Evolutionary conservation across 2,888 invertebrate genomes (phyloP), one percentile per base, ranked within the genome.

Genomic region (Athalia cordata): DNA sequence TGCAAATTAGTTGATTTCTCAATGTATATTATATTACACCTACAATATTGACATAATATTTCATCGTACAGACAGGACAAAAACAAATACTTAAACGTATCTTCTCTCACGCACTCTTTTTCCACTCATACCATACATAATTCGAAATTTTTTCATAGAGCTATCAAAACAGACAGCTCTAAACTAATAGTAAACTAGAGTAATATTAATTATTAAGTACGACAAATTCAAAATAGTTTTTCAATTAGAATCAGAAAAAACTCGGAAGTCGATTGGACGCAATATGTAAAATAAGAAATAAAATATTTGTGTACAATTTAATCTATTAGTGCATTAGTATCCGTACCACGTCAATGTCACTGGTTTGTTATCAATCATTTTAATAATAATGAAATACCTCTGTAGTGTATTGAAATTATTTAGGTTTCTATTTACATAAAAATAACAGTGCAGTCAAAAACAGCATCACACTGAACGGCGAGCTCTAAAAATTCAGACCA

Each of bases 21-120:
- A 80, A 67, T 79, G 79, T 81, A 81, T 81, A 79, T 82, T 82
- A 82, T 81, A 80, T 82, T 82, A 82, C 79, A 80, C 79, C 80
- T 82, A 82, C 80, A 78, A 80, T 81, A 79, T 81, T 78, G 78
- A 82, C 80, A 72, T 74, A 55, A 80, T 75, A 75, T 75, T 75
- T 75, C 50, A 75, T 75, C 75, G 75, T 75, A 75, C 75, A 75
- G 61, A 61, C 75, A 75, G 75, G 75, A 75, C 64, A 75, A 75
- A 64, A 75, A 75, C 75, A 75, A 75, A 64, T 75, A 72, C 72
- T 72, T 72, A 72, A n/a, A 59, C 47, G 45, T 72, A 72, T 62
- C 57, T 64, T 29, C 64, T 61, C 75, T 62, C 62, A 75, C 75
- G 62, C 75, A 49, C 75, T 72, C 15, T 72, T 72, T 4, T 11